Evolutionary conservation across 1,140 invertebrate genomes (phyloP).

Genomic region (Euwallacea fornicatus): DNA sequence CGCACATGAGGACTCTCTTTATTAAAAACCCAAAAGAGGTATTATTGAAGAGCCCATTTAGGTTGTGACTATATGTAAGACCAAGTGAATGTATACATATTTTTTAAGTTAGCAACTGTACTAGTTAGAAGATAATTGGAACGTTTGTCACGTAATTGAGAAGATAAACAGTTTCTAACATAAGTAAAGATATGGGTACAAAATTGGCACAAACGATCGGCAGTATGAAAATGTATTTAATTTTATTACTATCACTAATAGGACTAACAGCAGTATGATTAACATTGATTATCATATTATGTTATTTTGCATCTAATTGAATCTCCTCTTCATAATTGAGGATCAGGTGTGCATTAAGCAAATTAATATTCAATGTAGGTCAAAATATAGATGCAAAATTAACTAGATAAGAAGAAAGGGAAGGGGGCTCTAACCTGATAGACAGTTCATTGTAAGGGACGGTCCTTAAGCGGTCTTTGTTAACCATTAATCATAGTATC

Average conservation of each 20-base stretch:
- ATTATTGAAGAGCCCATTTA: no score
- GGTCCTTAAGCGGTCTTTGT: slow-evolving; percentile 38
- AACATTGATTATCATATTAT: no score
- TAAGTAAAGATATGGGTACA: neutral
- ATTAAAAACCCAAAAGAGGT: neutral
- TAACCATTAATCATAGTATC: slow-evolving; percentile 41
- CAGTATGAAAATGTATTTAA: no score
- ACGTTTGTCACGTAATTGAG: neutral
- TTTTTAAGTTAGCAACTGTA: no score
- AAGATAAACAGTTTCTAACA: neutral
- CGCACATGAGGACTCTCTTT: slow-evolving; percentile 12
- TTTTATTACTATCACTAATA: no score
- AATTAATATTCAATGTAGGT: slow-evolving; percentile 31
- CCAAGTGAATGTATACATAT: no score
- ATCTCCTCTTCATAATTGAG: no score
- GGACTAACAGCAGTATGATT: no score
- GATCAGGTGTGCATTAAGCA: no score
- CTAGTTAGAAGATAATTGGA: no score
- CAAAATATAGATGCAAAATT: slow-evolving; percentile 37
- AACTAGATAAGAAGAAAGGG: slow-evolving; percentile 33
- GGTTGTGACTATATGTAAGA: no score
- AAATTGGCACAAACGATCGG: neutral
- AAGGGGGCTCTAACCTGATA: slow-evolving; percentile 34
- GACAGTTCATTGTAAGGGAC: slow-evolving; percentile 38
- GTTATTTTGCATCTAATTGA: no score